Evolutionary conservation across 2,113 vertebrate species (phyloP).

Genomic region (Anolis carolinensis): DNA sequence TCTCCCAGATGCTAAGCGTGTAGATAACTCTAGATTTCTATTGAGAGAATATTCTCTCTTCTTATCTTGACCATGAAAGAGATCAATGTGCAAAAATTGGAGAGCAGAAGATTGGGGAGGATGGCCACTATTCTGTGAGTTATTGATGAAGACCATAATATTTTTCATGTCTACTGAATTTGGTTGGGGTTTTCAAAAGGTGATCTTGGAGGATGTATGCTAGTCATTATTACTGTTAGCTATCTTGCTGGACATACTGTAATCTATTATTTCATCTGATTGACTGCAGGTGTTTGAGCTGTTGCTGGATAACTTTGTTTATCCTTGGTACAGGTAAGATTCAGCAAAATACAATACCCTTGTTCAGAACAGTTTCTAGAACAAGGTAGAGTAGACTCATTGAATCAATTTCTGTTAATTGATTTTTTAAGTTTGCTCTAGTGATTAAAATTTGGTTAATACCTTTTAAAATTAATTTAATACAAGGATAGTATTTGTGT

Average conservation of each 20-base stretch:
- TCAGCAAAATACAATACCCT: not conserved
- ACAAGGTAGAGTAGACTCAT: too few relatives aligned
- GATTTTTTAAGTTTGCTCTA: too few relatives aligned
- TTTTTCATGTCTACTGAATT: not conserved
- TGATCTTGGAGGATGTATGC: not conserved
- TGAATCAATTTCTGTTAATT: too few relatives aligned
- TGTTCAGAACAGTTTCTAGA: not conserved
- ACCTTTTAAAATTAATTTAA: not conserved
- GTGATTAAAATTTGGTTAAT: not conserved
- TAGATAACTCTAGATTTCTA: not conserved
- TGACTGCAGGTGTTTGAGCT: constrained; percentile 89
- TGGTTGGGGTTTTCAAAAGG: not conserved
- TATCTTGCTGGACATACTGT: not conserved
- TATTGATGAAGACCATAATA: not conserved
- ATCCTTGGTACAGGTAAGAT: constrained; percentile 96
- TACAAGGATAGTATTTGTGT: too few relatives aligned
- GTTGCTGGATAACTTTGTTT: constrained; percentile 96
- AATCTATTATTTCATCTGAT: not conserved
- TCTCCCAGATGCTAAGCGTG: not conserved
- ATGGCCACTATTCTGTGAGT: not conserved
- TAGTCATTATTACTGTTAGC: not conserved
- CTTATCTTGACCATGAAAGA: not conserved
- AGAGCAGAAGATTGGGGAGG: not conserved
- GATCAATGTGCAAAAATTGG: not conserved
- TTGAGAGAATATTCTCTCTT: not conserved